Base-by-base conservation (phyloP, 2,113 vertebrate species). In the Hucho hucho region DNA sequence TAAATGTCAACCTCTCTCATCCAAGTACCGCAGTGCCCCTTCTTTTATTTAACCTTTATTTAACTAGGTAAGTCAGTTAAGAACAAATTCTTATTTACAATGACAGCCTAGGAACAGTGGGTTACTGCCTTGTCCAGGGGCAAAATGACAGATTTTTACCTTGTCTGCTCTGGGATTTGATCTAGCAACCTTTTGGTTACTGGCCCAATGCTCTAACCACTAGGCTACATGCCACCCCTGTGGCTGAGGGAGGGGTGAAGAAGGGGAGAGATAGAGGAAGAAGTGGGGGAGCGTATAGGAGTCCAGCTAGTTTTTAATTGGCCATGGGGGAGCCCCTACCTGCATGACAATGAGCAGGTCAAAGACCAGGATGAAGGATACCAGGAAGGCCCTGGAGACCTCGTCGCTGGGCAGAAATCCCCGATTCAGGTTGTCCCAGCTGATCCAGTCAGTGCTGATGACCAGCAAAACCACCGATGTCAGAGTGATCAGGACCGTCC, bases 331-430 rank as follows among this genome's bases (percentile, higher is more conserved):
- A 82, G 86, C 16, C 73, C 59, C 47, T 94, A 98, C 97, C 96
- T 99, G 98, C 98, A 99, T 99, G 87, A 99, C 94, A 90, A 99
- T 99, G 84, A 99, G 96, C 82, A 99, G 97, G 94, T 99, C 98
- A 93, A 99, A 98, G 81, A 99, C 98, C 89, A 99, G 91, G 90
- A 99, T 97, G 92, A 99, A 99, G 81, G 98, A 99, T 87, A 97
- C 97, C 74, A 99, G 93, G 86, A 99, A 99, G 37, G 98, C 98
- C 90, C 98, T 93, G 76, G 96, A 99, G 91, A 99, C 95, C 87
- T 99, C 98, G 68, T 99, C 96, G 74, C 97, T 99, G 83, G 98
- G 98, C 90, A 99, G 87, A 93, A 99, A 99, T 76, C 97, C 98
- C 43, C 96, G 94, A 89, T 98, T 99, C 82, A 99, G 85, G 79